Percentiles rank a stretch among this genome's conserved stretches.
Conservation (phyloP, 2,113 vertebrate species). For the Thermophis baileyi region DNA sequence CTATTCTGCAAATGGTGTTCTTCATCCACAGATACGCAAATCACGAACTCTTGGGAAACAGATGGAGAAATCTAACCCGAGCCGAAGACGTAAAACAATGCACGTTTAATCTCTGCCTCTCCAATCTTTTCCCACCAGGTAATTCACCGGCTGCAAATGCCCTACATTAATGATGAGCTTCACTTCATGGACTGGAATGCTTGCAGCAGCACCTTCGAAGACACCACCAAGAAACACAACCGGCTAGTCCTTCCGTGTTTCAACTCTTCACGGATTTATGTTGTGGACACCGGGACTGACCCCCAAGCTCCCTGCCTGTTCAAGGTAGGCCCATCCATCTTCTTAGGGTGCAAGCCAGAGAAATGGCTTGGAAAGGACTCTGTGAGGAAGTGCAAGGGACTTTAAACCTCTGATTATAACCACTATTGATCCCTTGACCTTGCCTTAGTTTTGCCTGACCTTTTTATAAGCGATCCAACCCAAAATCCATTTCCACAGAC, state of each 20-base stretch:
- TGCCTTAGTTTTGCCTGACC: no score
- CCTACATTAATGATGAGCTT: conserved; percentile 82
- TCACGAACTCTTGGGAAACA: neutral
- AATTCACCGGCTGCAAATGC: conserved; percentile 89
- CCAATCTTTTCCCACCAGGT: conserved; percentile 68
- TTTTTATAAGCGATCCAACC: neutral
- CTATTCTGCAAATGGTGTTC: neutral
- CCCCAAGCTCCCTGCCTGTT: conserved; percentile 73
- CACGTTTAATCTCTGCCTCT: neutral
- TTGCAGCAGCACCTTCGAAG: conserved; percentile 88
- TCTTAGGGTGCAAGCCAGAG: neutral
- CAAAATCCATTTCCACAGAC: no score
- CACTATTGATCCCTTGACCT: neutral
- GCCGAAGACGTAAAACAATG: neutral
- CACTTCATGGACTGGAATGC: conserved; percentile 92
- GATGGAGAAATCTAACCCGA: neutral
- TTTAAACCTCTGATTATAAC: neutral
- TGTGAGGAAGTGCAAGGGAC: neutral
- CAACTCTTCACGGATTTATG: conserved; percentile 84
- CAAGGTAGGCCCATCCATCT: conserved; percentile 66
- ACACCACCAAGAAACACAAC: conserved; percentile 74
- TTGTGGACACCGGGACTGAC: conserved; percentile 81
- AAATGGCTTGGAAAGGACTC: neutral
- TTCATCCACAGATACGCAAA: neutral
- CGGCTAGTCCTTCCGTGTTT: conserved; percentile 82